Percentiles rank a stretch among this genome's conserved stretches.
Evolutionary conservation across 2,888 invertebrate genomes (phyloP).

Genomic region (Galerucella pusilla): DNA sequence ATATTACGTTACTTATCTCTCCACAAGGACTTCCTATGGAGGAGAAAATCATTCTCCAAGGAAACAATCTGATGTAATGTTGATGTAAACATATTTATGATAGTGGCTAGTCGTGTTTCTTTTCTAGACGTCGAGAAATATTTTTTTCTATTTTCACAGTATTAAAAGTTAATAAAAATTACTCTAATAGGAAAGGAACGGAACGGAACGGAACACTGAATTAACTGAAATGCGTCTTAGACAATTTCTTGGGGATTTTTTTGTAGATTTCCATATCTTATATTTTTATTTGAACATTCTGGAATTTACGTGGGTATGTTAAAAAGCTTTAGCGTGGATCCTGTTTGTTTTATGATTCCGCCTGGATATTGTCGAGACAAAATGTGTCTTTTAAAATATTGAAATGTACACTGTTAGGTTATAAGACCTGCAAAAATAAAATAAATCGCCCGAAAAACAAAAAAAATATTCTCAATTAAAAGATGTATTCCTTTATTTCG

Average conservation of each 20-base stretch:
- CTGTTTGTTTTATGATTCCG: neutral
- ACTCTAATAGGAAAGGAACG: too few relatives aligned
- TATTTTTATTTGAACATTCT: too few relatives aligned
- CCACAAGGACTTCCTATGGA: neutral
- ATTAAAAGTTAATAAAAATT: neutral
- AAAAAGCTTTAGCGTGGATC: neutral
- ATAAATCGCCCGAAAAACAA: too few relatives aligned
- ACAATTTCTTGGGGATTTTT: too few relatives aligned
- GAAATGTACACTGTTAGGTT: neutral
- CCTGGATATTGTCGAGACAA: neutral
- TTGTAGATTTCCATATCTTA: too few relatives aligned
- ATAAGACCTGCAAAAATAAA: too few relatives aligned
- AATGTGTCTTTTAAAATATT: neutral
- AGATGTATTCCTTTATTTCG: too few relatives aligned
- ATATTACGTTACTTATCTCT: conserved; percentile 16
- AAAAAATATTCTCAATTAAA: too few relatives aligned
- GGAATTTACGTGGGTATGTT: neutral
- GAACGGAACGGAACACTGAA: too few relatives aligned
- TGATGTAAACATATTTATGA: neutral
- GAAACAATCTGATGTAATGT: neutral
- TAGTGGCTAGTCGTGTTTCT: neutral
- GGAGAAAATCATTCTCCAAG: neutral
- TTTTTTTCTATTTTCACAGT: neutral
- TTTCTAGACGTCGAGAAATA: neutral
- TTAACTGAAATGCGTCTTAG: too few relatives aligned